Conservation (phyloP, 2,797 vertebrate species). For the Aulostomus chinensis region DNA sequence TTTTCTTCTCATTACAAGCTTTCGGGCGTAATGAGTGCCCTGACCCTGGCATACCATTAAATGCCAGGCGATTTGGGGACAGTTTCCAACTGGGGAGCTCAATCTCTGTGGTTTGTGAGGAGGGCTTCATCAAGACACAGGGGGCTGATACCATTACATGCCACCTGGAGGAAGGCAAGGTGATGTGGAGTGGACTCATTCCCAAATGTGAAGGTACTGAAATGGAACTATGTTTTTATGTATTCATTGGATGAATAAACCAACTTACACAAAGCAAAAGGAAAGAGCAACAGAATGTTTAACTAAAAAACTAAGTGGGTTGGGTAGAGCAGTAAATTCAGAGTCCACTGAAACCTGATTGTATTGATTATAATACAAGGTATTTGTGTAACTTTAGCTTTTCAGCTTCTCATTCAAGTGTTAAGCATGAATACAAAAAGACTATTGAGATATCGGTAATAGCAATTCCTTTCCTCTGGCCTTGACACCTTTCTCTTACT, state of each 20-base stretch:
- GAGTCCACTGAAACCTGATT: no score
- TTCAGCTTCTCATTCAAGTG: no score
- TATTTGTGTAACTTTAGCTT: no score
- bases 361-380: no score
- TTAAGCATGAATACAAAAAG: not conserved
- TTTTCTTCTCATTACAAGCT: slow-evolving; percentile 79
- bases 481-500: not conserved
- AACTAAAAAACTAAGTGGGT: no score
- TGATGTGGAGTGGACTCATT: slow-evolving; percentile 98
- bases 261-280: no score
- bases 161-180: slow-evolving; percentile 90
- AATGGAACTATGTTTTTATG: slow-evolving; percentile 11
- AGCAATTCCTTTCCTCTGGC: not conserved
- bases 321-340: no score
- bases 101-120: slow-evolving; percentile 96
- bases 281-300: no score
- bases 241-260: not conserved
- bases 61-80: slow-evolving; percentile 96
- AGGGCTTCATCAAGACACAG: slow-evolving; percentile 99
- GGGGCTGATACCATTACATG: slow-evolving; percentile 97
- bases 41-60: slow-evolving; percentile 95
- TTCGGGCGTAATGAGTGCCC: slow-evolving; percentile 98
- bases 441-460: slow-evolving; percentile 14
- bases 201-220: slow-evolving; percentile 94
- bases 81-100: slow-evolving; percentile 96